Conservation (phyloP, 2,888 invertebrate species). For the Ellobium chinense region DNA sequence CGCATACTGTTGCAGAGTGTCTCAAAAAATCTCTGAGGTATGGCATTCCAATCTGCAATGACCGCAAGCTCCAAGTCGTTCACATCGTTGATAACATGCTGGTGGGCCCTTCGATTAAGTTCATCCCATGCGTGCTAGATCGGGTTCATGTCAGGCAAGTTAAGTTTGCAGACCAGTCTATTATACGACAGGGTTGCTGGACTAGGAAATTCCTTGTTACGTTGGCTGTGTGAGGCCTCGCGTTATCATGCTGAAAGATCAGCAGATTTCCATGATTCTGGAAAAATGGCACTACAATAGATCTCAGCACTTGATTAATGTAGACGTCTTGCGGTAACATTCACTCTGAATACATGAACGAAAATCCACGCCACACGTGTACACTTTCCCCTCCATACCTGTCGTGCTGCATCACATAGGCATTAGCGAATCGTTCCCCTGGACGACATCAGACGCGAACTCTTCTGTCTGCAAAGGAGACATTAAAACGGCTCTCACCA, state of each 20-base stretch:
- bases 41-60: neutral
- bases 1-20: neutral
- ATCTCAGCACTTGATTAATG: neutral
- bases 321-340: too few species aligned
- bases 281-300: neutral
- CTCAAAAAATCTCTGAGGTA: neutral
- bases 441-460: too few species aligned
- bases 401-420: neutral
- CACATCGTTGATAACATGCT: constrained; percentile 8
- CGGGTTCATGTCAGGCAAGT: neutral
- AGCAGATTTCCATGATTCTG: neutral
- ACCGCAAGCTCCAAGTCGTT: neutral
- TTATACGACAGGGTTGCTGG: neutral
- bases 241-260: neutral
- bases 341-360: too few species aligned
- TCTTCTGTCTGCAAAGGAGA: too few species aligned
- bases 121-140: neutral
- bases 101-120: neutral
- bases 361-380: too few species aligned
- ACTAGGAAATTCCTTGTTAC: neutral
- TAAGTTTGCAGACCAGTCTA: neutral
- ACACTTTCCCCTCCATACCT: neutral
- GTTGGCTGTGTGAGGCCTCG: constrained; percentile 1
- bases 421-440: neutral
- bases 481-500: too few species aligned